Conservation (phyloP, 2,797 vertebrate species). For the Pelochelys cantorii region DNA sequence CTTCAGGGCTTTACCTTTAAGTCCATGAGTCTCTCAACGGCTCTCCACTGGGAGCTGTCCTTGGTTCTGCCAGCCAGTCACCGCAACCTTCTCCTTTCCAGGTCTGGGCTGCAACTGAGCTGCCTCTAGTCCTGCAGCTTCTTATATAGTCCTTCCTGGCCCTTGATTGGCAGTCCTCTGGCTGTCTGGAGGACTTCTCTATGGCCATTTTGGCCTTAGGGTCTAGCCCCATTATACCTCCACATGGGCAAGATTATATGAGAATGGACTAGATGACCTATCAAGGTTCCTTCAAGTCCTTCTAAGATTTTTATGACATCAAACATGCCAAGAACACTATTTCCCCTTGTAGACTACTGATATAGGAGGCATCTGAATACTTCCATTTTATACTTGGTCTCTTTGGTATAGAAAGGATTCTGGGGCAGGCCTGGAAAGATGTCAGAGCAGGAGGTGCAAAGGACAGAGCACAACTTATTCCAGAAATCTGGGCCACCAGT, state of each 20-base stretch:
- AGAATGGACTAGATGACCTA: not conserved
- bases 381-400: not conserved
- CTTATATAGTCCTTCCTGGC: too few species aligned
- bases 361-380: not conserved
- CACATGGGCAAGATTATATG: not conserved
- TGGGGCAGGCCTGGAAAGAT: not conserved
- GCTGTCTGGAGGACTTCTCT: too few species aligned
- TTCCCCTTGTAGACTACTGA: not conserved
- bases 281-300: not conserved
- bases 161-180: too few species aligned
- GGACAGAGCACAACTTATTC: not conserved
- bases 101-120: too few species aligned
- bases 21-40: too few species aligned
- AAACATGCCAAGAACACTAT: not conserved
- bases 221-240: too few species aligned
- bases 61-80: too few species aligned
- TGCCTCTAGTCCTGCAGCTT: too few species aligned
- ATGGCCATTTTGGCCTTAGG: too few species aligned
- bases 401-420: not conserved
- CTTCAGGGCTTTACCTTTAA: too few species aligned
- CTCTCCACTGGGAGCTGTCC: too few species aligned
- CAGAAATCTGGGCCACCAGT: not conserved
- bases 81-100: too few species aligned
- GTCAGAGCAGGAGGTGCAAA: not conserved
- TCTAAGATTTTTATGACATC: not conserved